A percentile compares a stretch with the other conserved stretches of the same genome.
These are phyloP conservation scores for Drosophila rubida DNA, from an alignment of 2,888 invertebrate genomes.

Conservation along the genomic window DNA sequence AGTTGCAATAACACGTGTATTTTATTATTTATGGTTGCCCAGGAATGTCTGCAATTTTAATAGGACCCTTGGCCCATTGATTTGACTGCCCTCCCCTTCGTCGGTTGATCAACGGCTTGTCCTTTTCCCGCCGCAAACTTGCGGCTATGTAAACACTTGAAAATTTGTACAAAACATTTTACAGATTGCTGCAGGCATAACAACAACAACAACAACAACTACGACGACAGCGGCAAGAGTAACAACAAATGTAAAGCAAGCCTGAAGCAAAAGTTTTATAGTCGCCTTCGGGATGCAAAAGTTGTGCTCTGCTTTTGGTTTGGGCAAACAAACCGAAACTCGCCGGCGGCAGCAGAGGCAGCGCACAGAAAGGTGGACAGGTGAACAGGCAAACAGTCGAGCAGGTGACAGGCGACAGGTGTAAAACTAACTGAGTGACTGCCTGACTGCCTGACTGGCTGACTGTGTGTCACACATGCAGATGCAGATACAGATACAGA, in stretches of 20 bases:
- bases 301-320: conserved; percentile 34
- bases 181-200: conserved; percentile 59
- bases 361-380: neutral
- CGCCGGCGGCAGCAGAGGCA: conserved; percentile 23
- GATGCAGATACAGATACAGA: conserved; percentile 16
- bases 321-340: conserved; percentile 46
- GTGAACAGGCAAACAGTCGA: neutral
- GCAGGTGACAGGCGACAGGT: conserved; percentile 28
- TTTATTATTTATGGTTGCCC: conserved; percentile 38
- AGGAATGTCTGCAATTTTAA: conserved; percentile 43
- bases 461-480: conserved; percentile 36
- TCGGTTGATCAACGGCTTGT: conserved; percentile 40
- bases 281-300: conserved; percentile 36
- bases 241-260: conserved; percentile 18
- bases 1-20: neutral
- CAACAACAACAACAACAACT: conserved; percentile 26
- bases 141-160: conserved; percentile 62
- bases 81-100: neutral
- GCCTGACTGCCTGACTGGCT: conserved; percentile 18
- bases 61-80: conserved; percentile 19
- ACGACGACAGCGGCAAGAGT: too few relatives aligned
- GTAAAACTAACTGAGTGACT: conserved; percentile 35
- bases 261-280: conserved; percentile 46
- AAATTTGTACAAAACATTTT: conserved; percentile 64
- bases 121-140: conserved; percentile 48